Conservation (phyloP, 2,113 vertebrate genomes). For the Numenius arquata region DNA sequence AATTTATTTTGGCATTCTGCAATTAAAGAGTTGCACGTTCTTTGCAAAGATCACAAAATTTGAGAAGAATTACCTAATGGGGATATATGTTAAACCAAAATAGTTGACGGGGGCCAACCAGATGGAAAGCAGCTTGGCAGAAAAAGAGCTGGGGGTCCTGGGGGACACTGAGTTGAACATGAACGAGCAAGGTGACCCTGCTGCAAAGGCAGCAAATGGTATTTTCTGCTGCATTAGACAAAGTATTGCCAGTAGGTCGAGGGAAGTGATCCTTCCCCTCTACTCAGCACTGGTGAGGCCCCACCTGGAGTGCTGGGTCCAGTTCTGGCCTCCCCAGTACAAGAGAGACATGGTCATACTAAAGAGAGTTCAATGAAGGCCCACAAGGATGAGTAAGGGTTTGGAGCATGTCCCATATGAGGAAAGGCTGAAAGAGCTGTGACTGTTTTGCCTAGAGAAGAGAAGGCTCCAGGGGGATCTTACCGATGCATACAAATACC, state of each 20-base stretch:
- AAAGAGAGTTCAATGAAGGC: neutral
- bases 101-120: neutral
- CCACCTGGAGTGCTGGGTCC: neutral
- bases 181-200: neutral
- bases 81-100: neutral
- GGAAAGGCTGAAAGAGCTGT: neutral
- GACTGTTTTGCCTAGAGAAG: neutral
- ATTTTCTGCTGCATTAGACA: neutral
- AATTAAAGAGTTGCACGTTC: neutral
- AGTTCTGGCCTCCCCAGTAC: neutral
- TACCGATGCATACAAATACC: neutral
- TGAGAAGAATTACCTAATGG: neutral
- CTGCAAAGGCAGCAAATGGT: neutral
- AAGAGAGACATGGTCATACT: neutral
- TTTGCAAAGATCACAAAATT: neutral
- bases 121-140: neutral
- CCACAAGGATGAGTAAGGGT: no score
- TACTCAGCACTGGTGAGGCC: neutral
- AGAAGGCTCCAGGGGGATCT: neutral
- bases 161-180: fast-evolving
- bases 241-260: neutral
- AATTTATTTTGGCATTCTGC: neutral
- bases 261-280: neutral
- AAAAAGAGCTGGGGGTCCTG: neutral
- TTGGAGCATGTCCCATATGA: neutral